Percentiles rank a stretch among this genome's conserved stretches.
phyloP scores from a whole-genome alignment of 2,888 invertebrate species.

The Thalpophila matura region DNA sequence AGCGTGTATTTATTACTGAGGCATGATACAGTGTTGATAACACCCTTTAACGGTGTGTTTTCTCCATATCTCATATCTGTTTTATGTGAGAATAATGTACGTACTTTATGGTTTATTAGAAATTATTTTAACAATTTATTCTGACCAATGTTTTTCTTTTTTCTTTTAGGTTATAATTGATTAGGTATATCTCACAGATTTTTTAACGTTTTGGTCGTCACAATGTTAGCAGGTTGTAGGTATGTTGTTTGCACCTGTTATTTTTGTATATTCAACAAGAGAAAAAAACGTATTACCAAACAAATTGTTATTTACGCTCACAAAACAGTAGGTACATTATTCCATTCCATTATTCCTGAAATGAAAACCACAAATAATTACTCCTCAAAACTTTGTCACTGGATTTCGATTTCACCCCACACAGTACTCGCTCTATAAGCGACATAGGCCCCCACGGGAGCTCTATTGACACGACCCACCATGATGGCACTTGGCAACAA shows the following conservation, averaged over 20 bases:
- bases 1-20: conserved; percentile 72
- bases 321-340: conserved; percentile 37
- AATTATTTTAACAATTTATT: no score
- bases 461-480: conserved; percentile 80
- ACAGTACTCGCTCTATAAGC: conserved; percentile 35
- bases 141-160: no score
- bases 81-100: conserved; percentile 40
- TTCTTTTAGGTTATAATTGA: no score
- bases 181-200: no score
- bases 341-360: conserved; percentile 16
- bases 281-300: conserved; percentile 9
- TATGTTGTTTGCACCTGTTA: no score
- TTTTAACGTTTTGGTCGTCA: no score
- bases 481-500: conserved; percentile 85
- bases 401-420: conserved; percentile 54
- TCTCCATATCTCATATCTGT: conserved; percentile 53
- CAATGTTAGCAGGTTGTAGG: no score
- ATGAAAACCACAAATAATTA: conserved; percentile 61
- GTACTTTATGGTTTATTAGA: conserved; percentile 11
- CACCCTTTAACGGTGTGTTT: conserved; percentile 58
- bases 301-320: conserved; percentile 12
- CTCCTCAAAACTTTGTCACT: conserved; percentile 49
- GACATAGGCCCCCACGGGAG: conserved; percentile 69
- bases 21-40: conserved; percentile 71
- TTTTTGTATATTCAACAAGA: no score